Evolutionary conservation across 2,888 invertebrate species (phyloP).

Genomic region (Adelognathus sp.): DNA sequence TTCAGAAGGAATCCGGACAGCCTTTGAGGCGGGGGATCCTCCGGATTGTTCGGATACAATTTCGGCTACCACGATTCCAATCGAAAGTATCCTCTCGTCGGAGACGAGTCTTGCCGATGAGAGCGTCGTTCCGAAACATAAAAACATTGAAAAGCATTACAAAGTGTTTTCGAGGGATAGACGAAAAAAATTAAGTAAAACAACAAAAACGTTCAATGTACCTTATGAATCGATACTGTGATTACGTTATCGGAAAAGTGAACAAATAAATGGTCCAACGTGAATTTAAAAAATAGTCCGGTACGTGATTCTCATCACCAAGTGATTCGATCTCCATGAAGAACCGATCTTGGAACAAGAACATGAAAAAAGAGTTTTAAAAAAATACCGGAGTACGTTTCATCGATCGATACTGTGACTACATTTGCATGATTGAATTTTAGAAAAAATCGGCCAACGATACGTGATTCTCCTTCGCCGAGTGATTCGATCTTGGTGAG

Average conservation of each 20-base stretch:
- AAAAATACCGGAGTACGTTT: too few relatives aligned
- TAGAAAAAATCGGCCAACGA: not conserved
- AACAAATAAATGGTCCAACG: not conserved
- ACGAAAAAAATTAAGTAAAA: not conserved
- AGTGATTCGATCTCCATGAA: too few relatives aligned
- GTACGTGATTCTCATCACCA: too few relatives aligned
- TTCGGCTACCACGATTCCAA: constrained; percentile 39
- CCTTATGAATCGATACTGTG: not conserved
- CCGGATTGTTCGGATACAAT: constrained; percentile 47
- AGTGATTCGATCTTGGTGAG: too few relatives aligned
- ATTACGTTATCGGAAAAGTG: not conserved
- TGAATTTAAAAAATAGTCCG: too few relatives aligned
- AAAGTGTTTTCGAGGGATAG: too few relatives aligned
- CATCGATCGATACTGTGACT: too few relatives aligned
- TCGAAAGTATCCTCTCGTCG: constrained; percentile 38
- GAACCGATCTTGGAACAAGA: too few relatives aligned
- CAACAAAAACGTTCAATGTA: not conserved
- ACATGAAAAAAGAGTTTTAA: too few relatives aligned
- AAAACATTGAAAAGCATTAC: not conserved
- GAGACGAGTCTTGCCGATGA: constrained; percentile 2
- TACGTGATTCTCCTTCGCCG: too few relatives aligned
- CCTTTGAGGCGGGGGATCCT: constrained; percentile 34
- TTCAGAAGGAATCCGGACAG: constrained; percentile 54
- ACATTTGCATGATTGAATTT: not conserved
- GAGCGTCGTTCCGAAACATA: not conserved